Base-by-base conservation (phyloP, 2,113 vertebrate species). In the Alethe diademata region DNA sequence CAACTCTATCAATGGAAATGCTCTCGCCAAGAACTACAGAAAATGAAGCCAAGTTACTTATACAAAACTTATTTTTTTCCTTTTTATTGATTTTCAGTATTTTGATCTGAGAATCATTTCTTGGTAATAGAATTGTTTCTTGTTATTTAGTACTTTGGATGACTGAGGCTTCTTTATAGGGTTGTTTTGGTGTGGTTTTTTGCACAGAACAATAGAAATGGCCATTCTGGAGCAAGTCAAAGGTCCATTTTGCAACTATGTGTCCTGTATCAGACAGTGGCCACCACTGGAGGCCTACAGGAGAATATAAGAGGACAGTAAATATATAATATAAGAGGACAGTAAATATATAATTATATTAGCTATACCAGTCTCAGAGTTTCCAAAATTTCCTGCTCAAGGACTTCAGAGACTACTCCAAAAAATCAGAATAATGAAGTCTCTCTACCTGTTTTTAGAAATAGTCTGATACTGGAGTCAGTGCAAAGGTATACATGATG, bases 1-100 rank as follows among this genome's bases (percentile, higher is more conserved):
- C 69, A 95, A 48, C 81, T 69, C 79, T 79, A 92, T 81, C 86
- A 95, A 82, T 96, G 78, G 78, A 86, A 95, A 62, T 50, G 47
- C 92, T 93, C 75, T 75, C 78, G 66, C 80, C 85, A 81, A 92
- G 62, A 96, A 81, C 66, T 76, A 43, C 64, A 60, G 35, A 85
- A 85, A 71, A 76, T 11, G 5, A 61, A 93, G 78, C 64, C 33
- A 93, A 93, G 72, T 67, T 60, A 67, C 72, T 93, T 71, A n/a
- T 28, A 92, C 40, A 56, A 76, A 94, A 60, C 16, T 76, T 80
- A 8, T 24, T 58, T 86, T 26, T 86, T 69, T 43, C 43, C 24
- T 62, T 82, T 83, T 62, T 64, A 61, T 81, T 71, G 19, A 65
- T 83, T 83, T 93, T 96, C 35, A 84, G 24, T 73, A 36, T 76